Evolutionary conservation across 2,113 vertebrate species (phyloP), one percentile per base, ranked within the genome.

Genomic region (Eubucco bourcierii): DNA sequence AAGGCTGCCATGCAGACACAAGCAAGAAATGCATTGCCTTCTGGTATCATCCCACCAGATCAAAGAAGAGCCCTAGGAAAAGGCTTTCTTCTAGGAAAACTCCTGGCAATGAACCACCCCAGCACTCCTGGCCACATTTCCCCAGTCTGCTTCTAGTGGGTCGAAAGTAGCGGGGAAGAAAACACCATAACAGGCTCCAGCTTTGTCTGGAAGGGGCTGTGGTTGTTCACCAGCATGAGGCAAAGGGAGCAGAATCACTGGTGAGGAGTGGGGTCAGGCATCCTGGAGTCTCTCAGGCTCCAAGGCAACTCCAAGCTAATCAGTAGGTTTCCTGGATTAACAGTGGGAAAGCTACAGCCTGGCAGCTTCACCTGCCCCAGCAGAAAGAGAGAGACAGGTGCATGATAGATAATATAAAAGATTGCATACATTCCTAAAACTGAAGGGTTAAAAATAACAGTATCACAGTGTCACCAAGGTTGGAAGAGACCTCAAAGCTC

Each of bases 361-460:
- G 92, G 80, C 92, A 94, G 74, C 83, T 83, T 71, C 56, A 44
- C 70, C 52, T 58, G 76, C 68, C 74, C 65, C 4, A 71, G 80
- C 11, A 3, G 47, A 75, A 65, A 72, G 56, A n/a, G n/a, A n/a
- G n/a, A n/a, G n/a, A n/a, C n/a, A n/a, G n/a, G n/a, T n/a, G n/a
- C n/a, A n/a, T n/a, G n/a, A n/a, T n/a, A n/a, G n/a, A n/a, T n/a
- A n/a, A n/a, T n/a, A n/a, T n/a, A n/a, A n/a, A n/a, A n/a, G n/a
- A n/a, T n/a, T n/a, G n/a, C n/a, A n/a, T n/a, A n/a, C n/a, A n/a
- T n/a, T n/a, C n/a, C n/a, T n/a, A n/a, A n/a, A n/a, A n/a, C n/a
- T n/a, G n/a, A n/a, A n/a, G n/a, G n/a, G n/a, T n/a, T n/a, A n/a
- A n/a, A n/a, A n/a, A n/a, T n/a, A n/a, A n/a, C n/a, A n/a, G n/a